phyloP scores from a whole-genome alignment of 2,113 vertebrate species.

The Larimichthys crocea region DNA sequence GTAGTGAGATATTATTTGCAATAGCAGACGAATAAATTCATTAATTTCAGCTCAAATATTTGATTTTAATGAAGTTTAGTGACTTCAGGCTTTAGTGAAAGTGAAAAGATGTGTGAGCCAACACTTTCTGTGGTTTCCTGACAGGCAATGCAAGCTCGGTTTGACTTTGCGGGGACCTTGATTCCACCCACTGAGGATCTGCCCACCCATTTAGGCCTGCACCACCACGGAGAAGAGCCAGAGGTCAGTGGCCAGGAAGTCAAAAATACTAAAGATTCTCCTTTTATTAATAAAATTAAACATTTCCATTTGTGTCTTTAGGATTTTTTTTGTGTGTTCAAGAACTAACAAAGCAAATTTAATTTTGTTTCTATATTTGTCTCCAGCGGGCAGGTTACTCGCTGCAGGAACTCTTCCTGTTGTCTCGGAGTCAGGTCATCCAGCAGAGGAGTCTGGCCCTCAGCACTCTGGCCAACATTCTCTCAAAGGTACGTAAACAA shows the following conservation, averaged over 20 bases:
- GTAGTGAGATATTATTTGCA: conserved; percentile 64
- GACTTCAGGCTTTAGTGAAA: not conserved
- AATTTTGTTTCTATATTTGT: not conserved
- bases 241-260: conserved; percentile 84
- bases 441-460: conserved; percentile 94
- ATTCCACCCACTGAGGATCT: conserved; percentile 90
- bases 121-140: conserved; percentile 8
- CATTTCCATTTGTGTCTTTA: not conserved
- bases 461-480: conserved; percentile 89
- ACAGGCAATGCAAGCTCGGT: conserved; percentile 96
- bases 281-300: not conserved
- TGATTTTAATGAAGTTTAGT: not conserved
- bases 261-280: not conserved
- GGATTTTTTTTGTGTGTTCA: not conserved
- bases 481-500: conserved; percentile 86
- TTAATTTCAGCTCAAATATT: not conserved
- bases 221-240: conserved; percentile 97
- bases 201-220: conserved; percentile 94
- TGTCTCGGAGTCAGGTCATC: conserved; percentile 93
- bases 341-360: not conserved
- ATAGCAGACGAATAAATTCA: not conserved
- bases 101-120: not conserved
- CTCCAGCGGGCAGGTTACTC: conserved; percentile 95
- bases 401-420: conserved; percentile 95
- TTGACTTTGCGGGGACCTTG: conserved; percentile 91